These are phyloP conservation scores for Limosa lapponica DNA, from an alignment of 2,797 vertebrate genomes.

Conservation along the genomic window DNA sequence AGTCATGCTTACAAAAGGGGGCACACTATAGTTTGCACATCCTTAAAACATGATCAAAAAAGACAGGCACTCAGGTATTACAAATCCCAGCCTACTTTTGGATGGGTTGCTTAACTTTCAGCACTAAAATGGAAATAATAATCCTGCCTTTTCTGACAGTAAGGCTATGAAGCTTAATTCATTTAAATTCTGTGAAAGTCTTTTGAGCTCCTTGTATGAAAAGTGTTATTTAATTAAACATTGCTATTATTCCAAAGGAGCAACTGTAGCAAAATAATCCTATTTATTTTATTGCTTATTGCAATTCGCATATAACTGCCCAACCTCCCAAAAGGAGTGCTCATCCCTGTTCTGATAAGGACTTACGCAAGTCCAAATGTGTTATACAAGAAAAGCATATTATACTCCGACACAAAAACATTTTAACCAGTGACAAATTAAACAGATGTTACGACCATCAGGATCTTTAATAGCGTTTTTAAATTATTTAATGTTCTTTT, in stretches of 20 bases:
- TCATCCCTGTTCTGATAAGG: background rate
- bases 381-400: background rate
- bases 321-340: background rate
- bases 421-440: background rate
- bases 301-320: background rate
- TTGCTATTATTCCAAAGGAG: background rate
- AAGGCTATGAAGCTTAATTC: background rate
- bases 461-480: background rate
- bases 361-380: background rate
- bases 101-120: background rate
- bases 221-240: background rate
- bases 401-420: background rate
- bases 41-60: background rate
- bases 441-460: background rate
- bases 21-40: background rate
- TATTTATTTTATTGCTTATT: background rate
- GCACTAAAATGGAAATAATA: background rate
- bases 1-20: background rate
- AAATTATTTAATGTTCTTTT: background rate
- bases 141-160: background rate
- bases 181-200: background rate
- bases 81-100: background rate
- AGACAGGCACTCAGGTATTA: background rate
- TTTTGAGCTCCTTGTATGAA: background rate
- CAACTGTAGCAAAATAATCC: background rate